phyloP scores from a whole-genome alignment of 2,888 invertebrate genomes.

The Lithophane socia region DNA sequence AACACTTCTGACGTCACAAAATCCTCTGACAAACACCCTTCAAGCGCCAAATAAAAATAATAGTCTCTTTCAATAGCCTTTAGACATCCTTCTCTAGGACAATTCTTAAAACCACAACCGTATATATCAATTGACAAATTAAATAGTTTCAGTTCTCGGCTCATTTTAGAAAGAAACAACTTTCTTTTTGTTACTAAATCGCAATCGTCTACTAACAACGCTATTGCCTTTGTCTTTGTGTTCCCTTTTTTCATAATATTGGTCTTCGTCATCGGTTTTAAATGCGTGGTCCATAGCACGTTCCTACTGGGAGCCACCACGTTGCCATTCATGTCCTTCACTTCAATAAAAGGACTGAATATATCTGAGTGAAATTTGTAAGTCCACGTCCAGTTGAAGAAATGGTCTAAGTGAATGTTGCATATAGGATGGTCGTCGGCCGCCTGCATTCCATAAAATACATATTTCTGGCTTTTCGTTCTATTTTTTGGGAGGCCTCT shows the following conservation, averaged over 20 bases:
- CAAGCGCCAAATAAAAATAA: constrained; percentile 82
- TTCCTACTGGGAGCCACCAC: constrained; percentile 75
- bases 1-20: constrained; percentile 82
- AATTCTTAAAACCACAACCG: constrained; percentile 74
- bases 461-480: constrained; percentile 78
- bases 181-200: constrained; percentile 57
- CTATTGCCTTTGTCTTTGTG: constrained; percentile 69
- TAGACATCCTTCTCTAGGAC: constrained; percentile 73
- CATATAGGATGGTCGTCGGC: constrained; percentile 78
- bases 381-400: constrained; percentile 87
- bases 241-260: constrained; percentile 34
- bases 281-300: constrained; percentile 70
- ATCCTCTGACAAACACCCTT: constrained; percentile 76
- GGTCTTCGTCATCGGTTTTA: constrained; percentile 6
- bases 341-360: constrained; percentile 80
- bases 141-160: constrained; percentile 78
- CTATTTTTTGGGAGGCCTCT: constrained; percentile 72
- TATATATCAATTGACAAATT: constrained; percentile 86
- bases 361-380: constrained; percentile 85
- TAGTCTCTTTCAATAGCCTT: constrained; percentile 75
- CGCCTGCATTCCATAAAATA: constrained; percentile 79
- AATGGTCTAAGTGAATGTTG: constrained; percentile 74
- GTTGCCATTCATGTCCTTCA: constrained; percentile 73
- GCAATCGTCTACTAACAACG: constrained; percentile 75
- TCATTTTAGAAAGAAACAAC: constrained; percentile 75